These are phyloP conservation scores for Equus przewalskii DNA, from an alignment of 2,113 vertebrate species.

Conservation along the genomic window DNA sequence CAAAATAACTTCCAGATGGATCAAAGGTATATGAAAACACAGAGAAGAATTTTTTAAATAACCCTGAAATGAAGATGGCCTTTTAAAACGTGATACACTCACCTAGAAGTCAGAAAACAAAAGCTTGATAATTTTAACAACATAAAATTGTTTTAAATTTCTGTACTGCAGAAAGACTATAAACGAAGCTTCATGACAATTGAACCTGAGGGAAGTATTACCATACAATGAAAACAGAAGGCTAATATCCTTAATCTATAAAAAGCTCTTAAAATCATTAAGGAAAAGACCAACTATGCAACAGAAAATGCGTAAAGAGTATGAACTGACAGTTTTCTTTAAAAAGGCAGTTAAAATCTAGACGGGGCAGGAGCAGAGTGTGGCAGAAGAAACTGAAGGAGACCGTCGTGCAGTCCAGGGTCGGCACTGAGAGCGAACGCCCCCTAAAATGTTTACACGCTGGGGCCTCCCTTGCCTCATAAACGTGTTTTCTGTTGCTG, in stretches of 20 bases:
- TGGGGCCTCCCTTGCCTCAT: background rate
- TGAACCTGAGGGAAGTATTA: background rate
- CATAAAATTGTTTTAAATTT: background rate
- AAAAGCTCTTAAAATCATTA: background rate
- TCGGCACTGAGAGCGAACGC: fast-evolving
- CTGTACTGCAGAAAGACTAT: background rate
- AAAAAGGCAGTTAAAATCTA: background rate
- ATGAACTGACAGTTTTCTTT: background rate
- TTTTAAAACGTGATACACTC: background rate
- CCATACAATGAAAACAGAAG: background rate
- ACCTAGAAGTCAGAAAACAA: background rate
- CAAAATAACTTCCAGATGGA: constrained; percentile 55
- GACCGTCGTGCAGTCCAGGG: fast-evolving
- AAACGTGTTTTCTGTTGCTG: background rate
- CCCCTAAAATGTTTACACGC: background rate
- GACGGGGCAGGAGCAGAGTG: background rate
- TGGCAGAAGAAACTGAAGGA: background rate
- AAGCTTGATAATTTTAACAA: background rate
- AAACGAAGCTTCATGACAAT: background rate
- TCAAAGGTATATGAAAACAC: constrained; percentile 37
- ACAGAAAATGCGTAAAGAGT: background rate
- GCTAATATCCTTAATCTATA: background rate
- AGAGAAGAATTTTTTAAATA: background rate
- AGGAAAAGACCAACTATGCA: background rate
- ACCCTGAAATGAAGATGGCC: background rate